These are phyloP conservation scores for Dermolepida albohirtum DNA, from an alignment of 2,888 invertebrate species.

Conservation along the genomic window DNA sequence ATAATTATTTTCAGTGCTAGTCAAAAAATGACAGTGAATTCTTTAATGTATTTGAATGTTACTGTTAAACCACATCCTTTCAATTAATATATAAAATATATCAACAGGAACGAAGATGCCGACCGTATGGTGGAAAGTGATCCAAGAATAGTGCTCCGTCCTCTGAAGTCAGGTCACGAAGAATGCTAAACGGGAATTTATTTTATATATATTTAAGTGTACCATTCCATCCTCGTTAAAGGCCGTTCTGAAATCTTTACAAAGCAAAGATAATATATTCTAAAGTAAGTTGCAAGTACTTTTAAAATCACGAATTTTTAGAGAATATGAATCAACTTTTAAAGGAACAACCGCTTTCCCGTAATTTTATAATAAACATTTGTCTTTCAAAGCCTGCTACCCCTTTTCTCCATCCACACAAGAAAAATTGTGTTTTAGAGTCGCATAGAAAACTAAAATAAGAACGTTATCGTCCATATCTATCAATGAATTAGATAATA, in stretches of 20 bases:
- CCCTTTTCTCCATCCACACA: too few relatives aligned
- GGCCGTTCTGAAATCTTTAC: slow-evolving; percentile 24
- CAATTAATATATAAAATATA: neutral
- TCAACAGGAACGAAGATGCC: slow-evolving; percentile 72
- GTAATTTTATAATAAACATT: too few relatives aligned
- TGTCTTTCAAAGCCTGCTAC: too few relatives aligned
- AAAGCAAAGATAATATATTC: slow-evolving; percentile 23
- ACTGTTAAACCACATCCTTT: too few relatives aligned
- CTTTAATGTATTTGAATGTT: too few relatives aligned
- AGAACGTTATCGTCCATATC: too few relatives aligned
- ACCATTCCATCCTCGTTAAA: slow-evolving; percentile 37
- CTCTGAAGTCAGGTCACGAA: slow-evolving; percentile 71
- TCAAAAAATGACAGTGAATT: too few relatives aligned
- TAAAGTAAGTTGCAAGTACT: slow-evolving; percentile 18
- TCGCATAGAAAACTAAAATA: too few relatives aligned
- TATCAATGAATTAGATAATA: slow-evolving; percentile 2
- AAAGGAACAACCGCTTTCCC: too few relatives aligned
- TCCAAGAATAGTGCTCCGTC: slow-evolving; percentile 74
- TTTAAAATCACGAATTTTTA: slow-evolving; percentile 6
- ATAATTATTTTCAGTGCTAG: too few relatives aligned
- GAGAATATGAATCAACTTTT: neutral
- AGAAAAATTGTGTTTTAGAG: too few relatives aligned
- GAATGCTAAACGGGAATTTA: slow-evolving; percentile 62
- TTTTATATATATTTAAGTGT: neutral
- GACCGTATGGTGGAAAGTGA: slow-evolving; percentile 82